A percentile compares a stretch with the other conserved stretches of the same genome.
These are phyloP conservation scores for Aphis gossypii DNA, from an alignment of 1,140 invertebrate species.

Conservation along the genomic window DNA sequence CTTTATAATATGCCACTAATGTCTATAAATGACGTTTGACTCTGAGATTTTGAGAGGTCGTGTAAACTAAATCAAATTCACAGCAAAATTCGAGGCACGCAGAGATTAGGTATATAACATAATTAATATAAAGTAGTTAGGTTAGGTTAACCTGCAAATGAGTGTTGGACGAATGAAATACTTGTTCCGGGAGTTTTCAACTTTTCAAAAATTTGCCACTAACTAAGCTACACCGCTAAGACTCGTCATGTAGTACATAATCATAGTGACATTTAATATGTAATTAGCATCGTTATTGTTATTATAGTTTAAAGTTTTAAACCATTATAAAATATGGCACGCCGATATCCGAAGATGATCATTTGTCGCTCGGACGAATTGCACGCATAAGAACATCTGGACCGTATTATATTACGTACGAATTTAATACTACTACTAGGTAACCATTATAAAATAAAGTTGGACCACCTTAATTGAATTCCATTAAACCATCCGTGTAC, in stretches of 20 bases:
- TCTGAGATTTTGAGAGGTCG: neutral
- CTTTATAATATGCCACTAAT: neutral
- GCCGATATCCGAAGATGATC: neutral
- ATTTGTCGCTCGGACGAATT: neutral
- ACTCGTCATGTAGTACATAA: no score
- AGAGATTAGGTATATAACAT: neutral
- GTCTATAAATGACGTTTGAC: neutral
- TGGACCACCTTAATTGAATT: neutral
- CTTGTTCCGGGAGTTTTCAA: no score
- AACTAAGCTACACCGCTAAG: neutral
- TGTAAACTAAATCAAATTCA: neutral
- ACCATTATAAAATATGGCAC: neutral
- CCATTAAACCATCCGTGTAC: neutral
- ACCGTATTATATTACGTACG: neutral
- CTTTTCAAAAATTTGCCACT: neutral
- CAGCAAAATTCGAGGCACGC: rapidly evolving
- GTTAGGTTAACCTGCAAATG: neutral
- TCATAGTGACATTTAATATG: no score
- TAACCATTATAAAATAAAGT: neutral
- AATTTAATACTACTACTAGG: neutral
- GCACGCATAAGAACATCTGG: neutral
- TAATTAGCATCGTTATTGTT: neutral
- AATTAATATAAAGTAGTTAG: neutral
- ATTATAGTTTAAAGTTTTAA: neutral
- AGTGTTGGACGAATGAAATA: neutral